phyloP scores from a whole-genome alignment of 1,140 invertebrate genomes.

The Lepidostoma basale region DNA sequence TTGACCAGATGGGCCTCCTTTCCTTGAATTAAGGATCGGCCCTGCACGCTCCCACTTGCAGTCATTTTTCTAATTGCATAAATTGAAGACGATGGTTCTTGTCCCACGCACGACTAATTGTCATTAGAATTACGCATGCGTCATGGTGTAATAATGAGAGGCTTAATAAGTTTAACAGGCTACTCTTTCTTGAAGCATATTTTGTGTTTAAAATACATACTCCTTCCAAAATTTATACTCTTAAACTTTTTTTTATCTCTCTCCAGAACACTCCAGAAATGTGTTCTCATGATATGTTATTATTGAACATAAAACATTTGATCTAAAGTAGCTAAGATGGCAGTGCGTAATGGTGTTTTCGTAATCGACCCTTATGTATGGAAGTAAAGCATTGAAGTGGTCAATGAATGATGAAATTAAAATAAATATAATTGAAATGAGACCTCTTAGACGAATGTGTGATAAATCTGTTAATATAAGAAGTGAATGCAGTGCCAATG shows the following conservation, averaged over 20 bases:
- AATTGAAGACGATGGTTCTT: not conserved
- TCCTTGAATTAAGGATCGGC: not conserved
- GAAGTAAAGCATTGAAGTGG: too few species aligned
- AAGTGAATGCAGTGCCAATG: too few species aligned
- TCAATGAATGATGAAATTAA: too few species aligned
- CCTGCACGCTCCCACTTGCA: not conserved
- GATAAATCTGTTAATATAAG: too few species aligned
- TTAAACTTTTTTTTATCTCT: not conserved
- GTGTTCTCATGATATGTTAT: not conserved
- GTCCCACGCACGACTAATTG: not conserved
- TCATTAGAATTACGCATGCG: not conserved
- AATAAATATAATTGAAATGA: too few species aligned
- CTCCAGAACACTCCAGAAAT: not conserved
- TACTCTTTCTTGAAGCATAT: not conserved
- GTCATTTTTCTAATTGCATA: not conserved
- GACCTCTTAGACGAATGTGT: too few species aligned
- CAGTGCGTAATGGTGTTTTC: too few species aligned
- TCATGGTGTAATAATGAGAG: not conserved
- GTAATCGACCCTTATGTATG: too few species aligned
- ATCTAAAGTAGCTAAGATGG: too few species aligned
- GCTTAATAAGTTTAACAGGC: not conserved
- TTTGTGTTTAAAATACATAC: not conserved
- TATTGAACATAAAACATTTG: too few species aligned
- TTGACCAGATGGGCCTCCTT: not conserved
- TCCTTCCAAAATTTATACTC: not conserved